Percentiles rank a stretch among this genome's conserved stretches.
phyloP scores from a whole-genome alignment of 2,888 invertebrate species.

The Drosophila greeni region DNA sequence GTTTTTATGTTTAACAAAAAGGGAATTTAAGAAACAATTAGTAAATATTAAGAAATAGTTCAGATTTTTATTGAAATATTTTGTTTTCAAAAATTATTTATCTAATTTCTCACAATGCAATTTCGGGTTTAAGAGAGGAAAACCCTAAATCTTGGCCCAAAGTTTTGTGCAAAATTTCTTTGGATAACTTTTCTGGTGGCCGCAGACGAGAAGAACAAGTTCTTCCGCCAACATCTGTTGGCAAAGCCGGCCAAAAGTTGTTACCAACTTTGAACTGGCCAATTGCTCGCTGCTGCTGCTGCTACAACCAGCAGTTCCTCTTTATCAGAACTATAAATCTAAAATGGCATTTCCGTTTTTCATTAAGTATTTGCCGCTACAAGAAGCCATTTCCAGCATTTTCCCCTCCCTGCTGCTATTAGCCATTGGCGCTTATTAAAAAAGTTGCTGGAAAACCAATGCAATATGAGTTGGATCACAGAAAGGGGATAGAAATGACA shows the following conservation, averaged over 20 bases:
- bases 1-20: neutral
- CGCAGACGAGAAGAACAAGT: slow-evolving; percentile 28
- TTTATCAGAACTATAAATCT: slow-evolving; percentile 65
- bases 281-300: slow-evolving; percentile 31
- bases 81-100: neutral
- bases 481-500: slow-evolving; percentile 30
- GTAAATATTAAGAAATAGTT: too few species aligned
- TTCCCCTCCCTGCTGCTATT: slow-evolving; percentile 9
- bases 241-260: slow-evolving; percentile 34
- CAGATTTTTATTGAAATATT: too few species aligned
- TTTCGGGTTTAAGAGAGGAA: neutral
- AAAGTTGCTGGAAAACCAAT: slow-evolving; percentile 50
- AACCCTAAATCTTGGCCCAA: slow-evolving; percentile 21
- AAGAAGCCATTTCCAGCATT: slow-evolving; percentile 35
- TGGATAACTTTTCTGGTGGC: slow-evolving; percentile 8
- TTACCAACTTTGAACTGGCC: slow-evolving; percentile 37
- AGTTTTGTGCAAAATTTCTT: slow-evolving; percentile 23
- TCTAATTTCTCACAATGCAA: neutral
- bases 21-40: neutral
- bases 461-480: slow-evolving; percentile 34
- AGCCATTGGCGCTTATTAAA: slow-evolving; percentile 57
- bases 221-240: slow-evolving; percentile 33
- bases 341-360: slow-evolving; percentile 68
- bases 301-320: too few species aligned
- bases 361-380: slow-evolving; percentile 66